These are phyloP conservation scores for Theretra japonica DNA, from an alignment of 2,888 invertebrate genomes.

Conservation along the genomic window DNA sequence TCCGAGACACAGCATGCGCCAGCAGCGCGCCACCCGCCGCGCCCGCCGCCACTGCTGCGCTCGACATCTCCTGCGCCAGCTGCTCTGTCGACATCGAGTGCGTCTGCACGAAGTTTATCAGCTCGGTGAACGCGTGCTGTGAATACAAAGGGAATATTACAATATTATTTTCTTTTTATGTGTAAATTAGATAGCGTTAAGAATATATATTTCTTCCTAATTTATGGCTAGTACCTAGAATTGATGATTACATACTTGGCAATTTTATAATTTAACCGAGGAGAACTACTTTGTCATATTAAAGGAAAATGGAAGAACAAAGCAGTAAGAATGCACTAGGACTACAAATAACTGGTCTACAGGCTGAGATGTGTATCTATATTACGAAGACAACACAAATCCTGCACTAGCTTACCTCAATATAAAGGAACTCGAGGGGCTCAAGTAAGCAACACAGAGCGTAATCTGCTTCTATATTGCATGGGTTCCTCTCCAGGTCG, in stretches of 20 bases:
- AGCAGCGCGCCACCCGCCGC: constrained; percentile 73
- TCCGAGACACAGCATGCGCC: constrained; percentile 78
- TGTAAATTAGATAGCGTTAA: no score
- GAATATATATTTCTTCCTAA: no score
- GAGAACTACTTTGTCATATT: no score
- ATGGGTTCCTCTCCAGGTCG: constrained; percentile 90
- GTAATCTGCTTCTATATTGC: constrained; percentile 87
- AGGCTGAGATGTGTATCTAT: no score
- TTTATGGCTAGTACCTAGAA: no score
- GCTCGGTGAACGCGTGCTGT: constrained; percentile 89
- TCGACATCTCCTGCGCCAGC: constrained; percentile 59
- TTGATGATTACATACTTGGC: no score
- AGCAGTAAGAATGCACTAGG: no score
- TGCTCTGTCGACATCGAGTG: constrained; percentile 78
- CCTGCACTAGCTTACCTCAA: constrained; percentile 85
- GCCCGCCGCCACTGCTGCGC: constrained; percentile 62
- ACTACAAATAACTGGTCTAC: no score
- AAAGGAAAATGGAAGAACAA: no score
- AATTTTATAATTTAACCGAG: no score
- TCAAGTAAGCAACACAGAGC: constrained; percentile 88
- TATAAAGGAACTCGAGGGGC: constrained; percentile 90
- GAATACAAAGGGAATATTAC: background rate
- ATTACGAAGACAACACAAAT: no score
- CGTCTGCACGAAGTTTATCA: constrained; percentile 88
- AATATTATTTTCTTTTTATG: no score